Evolutionary conservation across 2,113 vertebrate species (phyloP), one percentile per base, ranked within the genome.

Genomic region (Pithys albifrons): DNA sequence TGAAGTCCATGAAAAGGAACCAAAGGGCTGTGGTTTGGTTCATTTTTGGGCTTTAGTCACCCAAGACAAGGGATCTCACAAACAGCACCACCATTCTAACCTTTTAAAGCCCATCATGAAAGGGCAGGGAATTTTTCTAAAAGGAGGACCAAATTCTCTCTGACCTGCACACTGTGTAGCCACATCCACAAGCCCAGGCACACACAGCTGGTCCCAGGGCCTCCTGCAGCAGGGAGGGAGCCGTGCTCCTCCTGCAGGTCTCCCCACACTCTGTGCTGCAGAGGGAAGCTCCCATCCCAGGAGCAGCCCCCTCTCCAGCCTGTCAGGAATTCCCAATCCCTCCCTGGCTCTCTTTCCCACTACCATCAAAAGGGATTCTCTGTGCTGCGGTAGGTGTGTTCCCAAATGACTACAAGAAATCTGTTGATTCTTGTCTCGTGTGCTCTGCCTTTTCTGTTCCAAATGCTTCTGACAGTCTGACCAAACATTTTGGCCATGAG

Each of bases 191-290:
- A 25, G 24, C 1, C 33, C 37, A 24, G 62, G 41, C 41, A 54
- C 54, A 18, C 15, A 3, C 20, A 12, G n/a, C 0, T 20, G 39
- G 70, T 46, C 2, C 9, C 61, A 28, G 59, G 19, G 9, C 5
- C 39, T 25, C 2, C 2, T 3, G 58, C 43, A 23, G 76, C 4
- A 8, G 1, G 51, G 62, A 10, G 3, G 3, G 4, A 59, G 15
- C 5, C 2, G 1, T 1, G 43, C 61, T 62, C 27, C 51, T 5
- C 0, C 5, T 3, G 35, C 67, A n/a, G 54, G 18, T 43, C 16
- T 57, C 58, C 5, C 73, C 33, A 4, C 3, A 3, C 18, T 29
- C 14, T 2, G 4, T 0, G 0, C 46, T 8, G 3, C 41, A 25
- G 70, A 1, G 1, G 0, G 7, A 20, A n/a, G 58, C n/a, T 54